Conservation (phyloP, 2,113 vertebrate species). For the Callaeas wilsoni region DNA sequence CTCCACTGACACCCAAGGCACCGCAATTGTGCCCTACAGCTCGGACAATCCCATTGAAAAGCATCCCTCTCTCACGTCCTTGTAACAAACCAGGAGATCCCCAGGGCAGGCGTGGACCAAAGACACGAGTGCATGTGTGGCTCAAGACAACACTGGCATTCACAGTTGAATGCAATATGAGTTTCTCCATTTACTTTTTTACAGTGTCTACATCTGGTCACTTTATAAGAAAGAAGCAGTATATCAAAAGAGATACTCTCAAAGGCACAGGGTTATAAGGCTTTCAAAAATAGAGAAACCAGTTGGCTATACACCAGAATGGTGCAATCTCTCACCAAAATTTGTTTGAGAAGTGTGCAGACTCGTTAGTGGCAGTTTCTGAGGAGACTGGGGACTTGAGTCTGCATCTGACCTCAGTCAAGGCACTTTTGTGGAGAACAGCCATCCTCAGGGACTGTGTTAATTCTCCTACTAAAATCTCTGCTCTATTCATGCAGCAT, state of each 20-base stretch:
- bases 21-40: rapidly evolving
- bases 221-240: neutral
- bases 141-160: neutral
- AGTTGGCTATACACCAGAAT: neutral
- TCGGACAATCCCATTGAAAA: neutral
- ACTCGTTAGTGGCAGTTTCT: neutral
- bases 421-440: neutral
- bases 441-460: neutral
- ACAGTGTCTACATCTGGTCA: neutral
- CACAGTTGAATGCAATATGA: neutral
- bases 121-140: rapidly evolving
- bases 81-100: rapidly evolving
- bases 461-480: neutral
- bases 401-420: neutral
- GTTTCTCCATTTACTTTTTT: neutral
- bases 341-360: neutral
- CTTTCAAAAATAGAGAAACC: neutral
- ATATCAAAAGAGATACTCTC: neutral
- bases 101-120: rapidly evolving
- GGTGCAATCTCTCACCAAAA: neutral
- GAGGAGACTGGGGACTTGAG: neutral
- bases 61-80: rapidly evolving
- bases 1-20: rapidly evolving
- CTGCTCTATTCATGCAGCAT: neutral
- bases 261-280: neutral